phyloP scores from a whole-genome alignment of 2,888 invertebrate genomes.

The Macrosiphum euphorbiae region DNA sequence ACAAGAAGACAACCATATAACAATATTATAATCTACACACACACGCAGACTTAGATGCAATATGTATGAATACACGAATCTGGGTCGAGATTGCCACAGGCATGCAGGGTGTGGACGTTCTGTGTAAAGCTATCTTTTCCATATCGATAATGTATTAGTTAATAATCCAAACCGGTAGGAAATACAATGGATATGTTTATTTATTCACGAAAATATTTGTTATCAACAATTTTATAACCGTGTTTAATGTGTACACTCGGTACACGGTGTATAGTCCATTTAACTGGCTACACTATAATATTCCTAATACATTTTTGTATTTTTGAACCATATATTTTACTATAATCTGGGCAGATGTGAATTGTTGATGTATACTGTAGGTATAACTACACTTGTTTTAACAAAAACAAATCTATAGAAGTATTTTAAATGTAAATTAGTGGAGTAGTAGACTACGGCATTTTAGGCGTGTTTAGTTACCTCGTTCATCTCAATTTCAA shows the following conservation, averaged over 20 bases:
- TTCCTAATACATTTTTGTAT: not conserved
- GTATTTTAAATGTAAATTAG: not conserved
- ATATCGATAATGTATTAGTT: not conserved
- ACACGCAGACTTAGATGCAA: not conserved
- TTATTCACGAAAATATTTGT: not conserved
- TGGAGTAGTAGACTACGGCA: not conserved
- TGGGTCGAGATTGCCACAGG: constrained; percentile 3
- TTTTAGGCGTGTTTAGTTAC: not conserved
- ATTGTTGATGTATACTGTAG: not conserved
- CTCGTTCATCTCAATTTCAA: not conserved
- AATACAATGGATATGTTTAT: not conserved
- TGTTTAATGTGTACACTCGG: not conserved
- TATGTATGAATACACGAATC: not conserved
- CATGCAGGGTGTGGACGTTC: not conserved
- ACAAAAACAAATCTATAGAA: not conserved
- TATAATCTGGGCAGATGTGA: not conserved
- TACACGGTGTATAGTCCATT: not conserved
- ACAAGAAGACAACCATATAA: not conserved
- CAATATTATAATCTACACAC: not conserved
- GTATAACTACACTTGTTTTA: not conserved
- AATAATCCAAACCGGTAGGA: not conserved
- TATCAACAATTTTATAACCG: not conserved
- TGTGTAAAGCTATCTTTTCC: not conserved
- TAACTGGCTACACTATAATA: not conserved
- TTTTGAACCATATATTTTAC: not conserved